These are phyloP conservation scores for Coptodon bakossiorum DNA, from an alignment of 2,113 vertebrate species.

Conservation along the genomic window DNA sequence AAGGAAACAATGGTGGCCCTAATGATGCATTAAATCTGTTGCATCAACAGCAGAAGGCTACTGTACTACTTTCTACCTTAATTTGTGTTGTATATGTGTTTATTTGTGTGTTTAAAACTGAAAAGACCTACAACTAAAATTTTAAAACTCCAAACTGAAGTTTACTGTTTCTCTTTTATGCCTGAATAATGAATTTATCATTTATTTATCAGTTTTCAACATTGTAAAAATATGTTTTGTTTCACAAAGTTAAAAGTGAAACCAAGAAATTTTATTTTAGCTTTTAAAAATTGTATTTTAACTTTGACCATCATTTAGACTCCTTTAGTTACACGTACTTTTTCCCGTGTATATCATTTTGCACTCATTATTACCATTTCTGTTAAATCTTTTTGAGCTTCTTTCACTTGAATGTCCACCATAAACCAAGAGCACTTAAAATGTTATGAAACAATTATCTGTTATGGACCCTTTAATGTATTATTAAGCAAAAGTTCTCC, in stretches of 20 bases:
- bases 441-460: background rate
- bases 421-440: background rate
- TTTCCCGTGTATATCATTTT: background rate
- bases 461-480: background rate
- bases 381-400: background rate
- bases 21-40: background rate
- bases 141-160: accelerated
- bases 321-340: background rate
- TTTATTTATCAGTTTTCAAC: background rate
- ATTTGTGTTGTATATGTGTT: background rate
- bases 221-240: background rate
- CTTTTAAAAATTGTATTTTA: background rate
- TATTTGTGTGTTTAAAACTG: background rate
- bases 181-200: background rate
- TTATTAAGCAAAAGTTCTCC: background rate
- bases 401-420: background rate
- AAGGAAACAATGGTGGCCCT: background rate
- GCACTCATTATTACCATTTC: background rate
- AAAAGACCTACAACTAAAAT: accelerated
- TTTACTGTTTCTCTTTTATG: background rate
- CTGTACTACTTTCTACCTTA: background rate
- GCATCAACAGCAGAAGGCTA: background rate
- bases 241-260: background rate
- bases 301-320: background rate
- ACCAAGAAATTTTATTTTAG: background rate